phyloP scores from a whole-genome alignment of 2,888 invertebrate genomes.

The Brenthis daphne region DNA sequence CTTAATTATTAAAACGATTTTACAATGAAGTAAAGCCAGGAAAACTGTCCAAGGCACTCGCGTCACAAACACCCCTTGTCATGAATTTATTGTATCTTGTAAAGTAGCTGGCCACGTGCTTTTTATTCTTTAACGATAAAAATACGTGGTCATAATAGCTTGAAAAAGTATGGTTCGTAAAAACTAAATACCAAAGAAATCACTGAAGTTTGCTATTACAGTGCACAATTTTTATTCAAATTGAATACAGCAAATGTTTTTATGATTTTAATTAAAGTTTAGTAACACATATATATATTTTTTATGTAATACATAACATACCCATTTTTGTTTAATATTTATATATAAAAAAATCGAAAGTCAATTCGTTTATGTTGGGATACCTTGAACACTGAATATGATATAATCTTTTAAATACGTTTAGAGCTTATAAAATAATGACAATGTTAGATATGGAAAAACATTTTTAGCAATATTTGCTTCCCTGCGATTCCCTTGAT shows the following conservation, averaged over 20 bases:
- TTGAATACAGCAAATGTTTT: background rate
- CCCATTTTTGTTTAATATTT: too few relatives aligned
- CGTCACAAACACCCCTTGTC: slow-evolving; percentile 16
- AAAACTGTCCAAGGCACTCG: slow-evolving; percentile 14
- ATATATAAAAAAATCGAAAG: too few relatives aligned
- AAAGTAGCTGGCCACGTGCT: slow-evolving; percentile 20
- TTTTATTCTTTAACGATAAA: slow-evolving; percentile 24
- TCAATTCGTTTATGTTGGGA: too few relatives aligned
- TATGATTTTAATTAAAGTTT: slow-evolving; percentile 1
- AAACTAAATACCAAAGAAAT: slow-evolving; percentile 20
- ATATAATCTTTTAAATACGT: too few relatives aligned
- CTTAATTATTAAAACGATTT: slow-evolving; percentile 11
- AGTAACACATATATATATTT: too few relatives aligned
- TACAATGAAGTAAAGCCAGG: slow-evolving; percentile 10
- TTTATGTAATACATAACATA: too few relatives aligned
- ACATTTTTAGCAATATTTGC: too few relatives aligned
- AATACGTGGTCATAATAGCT: slow-evolving; percentile 19
- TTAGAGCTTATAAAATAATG: too few relatives aligned
- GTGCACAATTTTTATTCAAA: background rate
- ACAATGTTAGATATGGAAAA: too few relatives aligned
- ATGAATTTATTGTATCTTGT: slow-evolving; percentile 26
- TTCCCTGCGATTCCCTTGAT: too few relatives aligned
- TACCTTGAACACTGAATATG: too few relatives aligned
- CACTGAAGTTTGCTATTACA: background rate
- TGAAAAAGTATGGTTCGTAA: slow-evolving; percentile 16